Evolutionary conservation across 2,113 vertebrate species (phyloP).

Genomic region (Lagenorhynchus albirostris): DNA sequence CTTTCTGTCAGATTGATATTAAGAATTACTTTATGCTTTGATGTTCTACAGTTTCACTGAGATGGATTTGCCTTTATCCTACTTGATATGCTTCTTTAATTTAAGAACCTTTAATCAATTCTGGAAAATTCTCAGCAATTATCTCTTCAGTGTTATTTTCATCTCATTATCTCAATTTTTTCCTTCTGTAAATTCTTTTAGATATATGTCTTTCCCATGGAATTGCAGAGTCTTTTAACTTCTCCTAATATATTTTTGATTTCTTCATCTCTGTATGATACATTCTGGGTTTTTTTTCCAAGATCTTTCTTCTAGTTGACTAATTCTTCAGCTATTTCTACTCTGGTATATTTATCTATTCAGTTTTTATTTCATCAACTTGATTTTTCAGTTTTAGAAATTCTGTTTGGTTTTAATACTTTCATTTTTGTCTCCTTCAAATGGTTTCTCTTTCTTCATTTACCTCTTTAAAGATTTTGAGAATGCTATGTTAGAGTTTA

Average conservation of each 20-base stretch:
- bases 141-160: neutral
- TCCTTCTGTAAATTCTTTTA: neutral
- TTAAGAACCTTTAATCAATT: neutral
- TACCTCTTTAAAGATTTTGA: neutral
- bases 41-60: neutral
- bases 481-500: neutral
- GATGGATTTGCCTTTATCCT: neutral
- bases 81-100: neutral
- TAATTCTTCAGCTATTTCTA: neutral
- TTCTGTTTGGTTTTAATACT: neutral
- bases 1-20: neutral
- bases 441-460: neutral
- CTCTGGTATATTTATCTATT: neutral
- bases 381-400: neutral
- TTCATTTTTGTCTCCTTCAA: neutral
- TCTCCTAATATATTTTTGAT: neutral
- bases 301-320: neutral
- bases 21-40: neutral
- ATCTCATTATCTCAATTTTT: neutral
- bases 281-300: neutral
- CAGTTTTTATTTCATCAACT: neutral
- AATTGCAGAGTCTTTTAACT: neutral
- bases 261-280: neutral
- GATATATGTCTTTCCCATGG: neutral
- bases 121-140: neutral